Base-by-base conservation (phyloP, 2,888 invertebrate genomes). In the Nipponacmea schrenckii region DNA sequence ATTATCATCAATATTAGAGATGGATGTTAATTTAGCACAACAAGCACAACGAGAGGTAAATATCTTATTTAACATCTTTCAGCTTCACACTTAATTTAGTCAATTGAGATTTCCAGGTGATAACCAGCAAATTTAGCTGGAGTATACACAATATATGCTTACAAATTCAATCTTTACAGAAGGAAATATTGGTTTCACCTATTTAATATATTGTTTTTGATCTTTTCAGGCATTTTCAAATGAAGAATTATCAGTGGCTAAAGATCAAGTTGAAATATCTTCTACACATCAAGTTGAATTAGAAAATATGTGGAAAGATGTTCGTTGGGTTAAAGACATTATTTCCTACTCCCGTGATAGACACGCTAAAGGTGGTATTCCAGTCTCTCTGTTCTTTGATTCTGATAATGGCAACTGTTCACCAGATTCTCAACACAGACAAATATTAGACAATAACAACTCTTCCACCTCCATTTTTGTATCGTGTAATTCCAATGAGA, bases 291-390 rank as follows among this genome's bases (percentile, higher is more conserved):
- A 97, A 86, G 91, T 92, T 46, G 94, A 93, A 83, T 91, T 98
- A 64, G 98, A 98, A 84, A 90, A 92, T 0, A 93, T 96, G 3
- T 98, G 98, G 98, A 96, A 96, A 85, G 93, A 94, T 26, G 94
- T 96, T 63, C 92, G 99, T 24, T 99, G 98, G 98, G 92, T 98
- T 26, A 95, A 97, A 93, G 97, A 98, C 86, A 94, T 97, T 8
- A 96, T 98, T 70, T 93, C 95, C 0, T 96, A 96, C 87, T 97
- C 98, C 0, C 92, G 98, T 74, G 98, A 98, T 85, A 92, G 94
- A 71, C 84, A 79, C 45, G 76, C 81, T 46, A 77, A 77, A 2
- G 85, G 84, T 45, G 90, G 90, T 31, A 85, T 91, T 64, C 87
- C 88, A 7, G 80, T 90, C 17, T 80, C 82, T 62, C 79, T 81